Conservation (phyloP, 2,888 invertebrate genomes). For the Octonoba sinensis region DNA sequence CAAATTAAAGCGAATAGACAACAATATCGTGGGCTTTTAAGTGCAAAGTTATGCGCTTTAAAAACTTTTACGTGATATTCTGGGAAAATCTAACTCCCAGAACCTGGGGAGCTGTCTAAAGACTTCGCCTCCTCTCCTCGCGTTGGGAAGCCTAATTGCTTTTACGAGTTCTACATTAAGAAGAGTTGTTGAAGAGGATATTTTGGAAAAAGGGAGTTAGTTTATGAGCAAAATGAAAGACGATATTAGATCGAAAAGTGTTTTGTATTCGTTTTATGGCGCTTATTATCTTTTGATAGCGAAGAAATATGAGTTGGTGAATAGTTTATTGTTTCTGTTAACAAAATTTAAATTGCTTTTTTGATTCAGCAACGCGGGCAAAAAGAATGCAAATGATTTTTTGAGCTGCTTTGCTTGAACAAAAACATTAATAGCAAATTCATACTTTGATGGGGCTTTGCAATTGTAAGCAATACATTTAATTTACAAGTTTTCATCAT, state of each 20-base stretch:
- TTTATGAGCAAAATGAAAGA: not conserved
- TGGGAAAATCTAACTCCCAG: not conserved
- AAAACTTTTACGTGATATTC: conserved; percentile 1
- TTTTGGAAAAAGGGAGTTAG: not conserved
- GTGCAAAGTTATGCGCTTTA: conserved; percentile 6
- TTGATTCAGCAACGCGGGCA: too few species aligned
- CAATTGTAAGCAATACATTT: too few species aligned
- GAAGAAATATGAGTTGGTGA: too few species aligned
- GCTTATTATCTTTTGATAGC: too few species aligned
- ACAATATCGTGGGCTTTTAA: not conserved
- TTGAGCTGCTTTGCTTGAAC: too few species aligned
- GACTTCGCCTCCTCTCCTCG: not conserved
- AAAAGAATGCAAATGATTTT: too few species aligned
- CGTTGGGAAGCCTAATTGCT: conserved; percentile 27
- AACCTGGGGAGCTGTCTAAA: not conserved
- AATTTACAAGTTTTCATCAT: too few species aligned
- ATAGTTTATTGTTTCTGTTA: too few species aligned
- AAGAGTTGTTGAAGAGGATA: not conserved
- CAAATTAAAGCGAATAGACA: not conserved
- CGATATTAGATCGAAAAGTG: not conserved
- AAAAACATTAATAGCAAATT: too few species aligned
- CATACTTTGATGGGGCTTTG: too few species aligned
- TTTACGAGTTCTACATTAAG: conserved; percentile 42
- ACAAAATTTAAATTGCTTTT: too few species aligned
- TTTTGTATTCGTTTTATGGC: too few species aligned